Percentiles rank a stretch among this genome's conserved stretches.
Evolutionary conservation across 2,113 vertebrate species (phyloP).

Genomic region (Cavia porcellus): DNA sequence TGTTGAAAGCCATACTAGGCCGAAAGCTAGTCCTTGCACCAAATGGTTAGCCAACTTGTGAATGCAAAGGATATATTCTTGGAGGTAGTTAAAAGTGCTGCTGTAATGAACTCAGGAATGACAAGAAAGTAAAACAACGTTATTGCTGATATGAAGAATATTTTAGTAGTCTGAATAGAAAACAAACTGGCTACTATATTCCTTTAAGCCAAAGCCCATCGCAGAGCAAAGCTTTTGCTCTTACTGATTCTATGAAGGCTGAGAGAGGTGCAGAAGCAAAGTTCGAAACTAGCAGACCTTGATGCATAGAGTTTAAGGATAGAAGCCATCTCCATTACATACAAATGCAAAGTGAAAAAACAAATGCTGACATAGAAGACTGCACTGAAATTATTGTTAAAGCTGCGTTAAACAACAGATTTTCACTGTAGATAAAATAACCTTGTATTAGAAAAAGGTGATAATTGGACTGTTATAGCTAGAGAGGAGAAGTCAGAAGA

Average conservation of each 20-base stretch:
- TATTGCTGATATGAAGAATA: not conserved
- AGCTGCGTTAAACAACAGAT: not conserved
- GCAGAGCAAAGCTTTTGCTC: not conserved
- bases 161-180: not conserved
- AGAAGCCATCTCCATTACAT: not conserved
- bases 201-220: not conserved
- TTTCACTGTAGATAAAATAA: not conserved
- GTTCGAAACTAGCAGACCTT: not conserved
- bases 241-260: not conserved
- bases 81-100: not conserved
- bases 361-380: not conserved
- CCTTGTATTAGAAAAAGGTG: not conserved
- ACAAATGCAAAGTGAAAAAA: not conserved
- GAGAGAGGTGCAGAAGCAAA: not conserved
- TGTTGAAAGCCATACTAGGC: not conserved
- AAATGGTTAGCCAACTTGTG: not conserved
- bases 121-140: not conserved
- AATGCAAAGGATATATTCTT: not conserved
- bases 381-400: not conserved
- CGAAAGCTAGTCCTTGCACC: not conserved
- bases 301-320: not conserved
- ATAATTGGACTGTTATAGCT: not conserved
- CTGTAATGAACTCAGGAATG: not conserved
- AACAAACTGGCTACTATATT: not conserved
- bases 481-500: not conserved